Evolutionary conservation across 2,888 invertebrate species (phyloP), one percentile per base, ranked within the genome.

Genomic region (Heteromyza rotundicornis): DNA sequence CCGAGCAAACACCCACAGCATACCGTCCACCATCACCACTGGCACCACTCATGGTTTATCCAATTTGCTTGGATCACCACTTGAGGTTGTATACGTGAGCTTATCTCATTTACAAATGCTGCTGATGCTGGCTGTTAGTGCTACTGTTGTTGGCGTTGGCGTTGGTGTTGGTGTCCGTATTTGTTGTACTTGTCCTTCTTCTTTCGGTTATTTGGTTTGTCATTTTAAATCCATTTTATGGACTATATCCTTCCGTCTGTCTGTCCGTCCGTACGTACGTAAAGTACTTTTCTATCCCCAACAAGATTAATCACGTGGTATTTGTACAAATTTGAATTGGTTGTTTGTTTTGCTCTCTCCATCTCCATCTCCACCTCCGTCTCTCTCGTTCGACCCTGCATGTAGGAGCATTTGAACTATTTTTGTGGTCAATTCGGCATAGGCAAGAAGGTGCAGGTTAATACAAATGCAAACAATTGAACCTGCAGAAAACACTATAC

Each of bases 241-340:
- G 47, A 47, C n/a, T n/a, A n/a, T n/a, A n/a, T n/a, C n/a, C n/a
- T n/a, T n/a, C n/a, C n/a, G n/a, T n/a, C n/a, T n/a, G n/a, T n/a
- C n/a, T n/a, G n/a, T n/a, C n/a, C n/a, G n/a, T n/a, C n/a, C n/a
- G n/a, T n/a, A n/a, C n/a, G 47, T 19, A 3, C 19, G 47, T 8
- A 47, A 17, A 19, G 47, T 14, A 20, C 47, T 47, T 47, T 17
- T 14, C 40, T 19, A 20, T 19, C 20, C 47, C 47, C 17, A 14
- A 20, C 47, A 47, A 75, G 73, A 73, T 73, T 73, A 73, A 75
- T 73, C 71, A 72, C 71, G 69, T 71, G 74, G 72, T 74, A 70
- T 69, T 75, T 66, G 71, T 68, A 35, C 57, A 57, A 70, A 73
- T 72, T 70, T 73, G 70, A 75, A 75, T 72, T 72, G 72, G 63